These are phyloP conservation scores for Lumbricus terrestris DNA, from an alignment of 2,888 invertebrate genomes.

Conservation along the genomic window DNA sequence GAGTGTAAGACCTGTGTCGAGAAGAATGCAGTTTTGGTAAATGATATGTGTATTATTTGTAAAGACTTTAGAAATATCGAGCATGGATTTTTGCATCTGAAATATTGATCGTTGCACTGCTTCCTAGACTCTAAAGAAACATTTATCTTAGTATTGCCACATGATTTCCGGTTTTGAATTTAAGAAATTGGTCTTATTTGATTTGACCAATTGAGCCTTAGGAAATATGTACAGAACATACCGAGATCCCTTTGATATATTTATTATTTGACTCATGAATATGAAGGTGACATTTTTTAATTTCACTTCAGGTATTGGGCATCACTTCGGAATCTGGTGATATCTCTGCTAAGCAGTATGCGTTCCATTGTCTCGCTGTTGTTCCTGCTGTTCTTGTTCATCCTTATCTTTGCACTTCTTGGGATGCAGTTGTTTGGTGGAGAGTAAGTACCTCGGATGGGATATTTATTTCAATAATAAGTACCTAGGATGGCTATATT, in stretches of 20 bases:
- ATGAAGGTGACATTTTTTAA: not conserved
- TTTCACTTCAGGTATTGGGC: constrained; percentile 94
- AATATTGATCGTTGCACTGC: not conserved
- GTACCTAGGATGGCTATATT: too few relatives aligned
- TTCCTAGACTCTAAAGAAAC: not conserved
- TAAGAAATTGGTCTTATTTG: too few relatives aligned
- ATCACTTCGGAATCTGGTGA: constrained; percentile 93
- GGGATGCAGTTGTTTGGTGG: constrained; percentile 99
- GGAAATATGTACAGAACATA: too few relatives aligned
- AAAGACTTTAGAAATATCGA: too few relatives aligned
- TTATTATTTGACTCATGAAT: not conserved
- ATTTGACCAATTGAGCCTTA: not conserved
- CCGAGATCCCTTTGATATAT: not conserved
- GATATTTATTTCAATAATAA: too few relatives aligned
- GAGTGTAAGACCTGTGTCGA: too few relatives aligned
- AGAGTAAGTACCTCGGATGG: constrained; percentile 69
- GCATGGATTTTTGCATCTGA: not conserved
- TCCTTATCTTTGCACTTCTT: constrained; percentile 96
- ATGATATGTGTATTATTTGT: not conserved
- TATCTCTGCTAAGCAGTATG: constrained; percentile 98
- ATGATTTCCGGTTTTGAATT: not conserved
- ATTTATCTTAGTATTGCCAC: not conserved
- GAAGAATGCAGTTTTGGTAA: too few relatives aligned
- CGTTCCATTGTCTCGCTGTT: constrained; percentile 97
- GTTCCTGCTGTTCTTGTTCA: constrained; percentile 99